A percentile compares a stretch with the other conserved stretches of the same genome.
Evolutionary conservation across 2,888 invertebrate genomes (phyloP).

Genomic region (Pasiphila rectangulata): DNA sequence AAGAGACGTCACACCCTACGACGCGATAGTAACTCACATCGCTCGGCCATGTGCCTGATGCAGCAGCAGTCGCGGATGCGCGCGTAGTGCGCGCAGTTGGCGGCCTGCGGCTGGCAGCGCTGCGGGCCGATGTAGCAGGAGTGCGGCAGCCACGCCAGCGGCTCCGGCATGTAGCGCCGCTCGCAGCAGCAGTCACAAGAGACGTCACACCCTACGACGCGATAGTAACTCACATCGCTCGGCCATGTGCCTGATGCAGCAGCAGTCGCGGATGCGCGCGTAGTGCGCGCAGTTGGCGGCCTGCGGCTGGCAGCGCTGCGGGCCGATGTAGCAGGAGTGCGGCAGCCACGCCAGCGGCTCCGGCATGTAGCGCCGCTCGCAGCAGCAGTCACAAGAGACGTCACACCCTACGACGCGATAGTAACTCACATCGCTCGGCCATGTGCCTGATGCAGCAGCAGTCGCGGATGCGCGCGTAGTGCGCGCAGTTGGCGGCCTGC

Average conservation of each 20-base stretch:
- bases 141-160: constrained; percentile 85
- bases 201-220: too few species aligned
- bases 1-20: too few species aligned
- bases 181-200: too few species aligned
- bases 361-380: constrained; percentile 61
- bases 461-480: constrained; percentile 81
- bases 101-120: constrained; percentile 81
- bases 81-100: constrained; percentile 83
- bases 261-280: constrained; percentile 82
- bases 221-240: constrained; percentile 83
- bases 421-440: constrained; percentile 82
- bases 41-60: constrained; percentile 77
- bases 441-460: constrained; percentile 84
- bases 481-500: constrained; percentile 82
- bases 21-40: too few species aligned
- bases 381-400: too few species aligned
- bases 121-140: constrained; percentile 83
- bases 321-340: constrained; percentile 84
- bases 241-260: constrained; percentile 82
- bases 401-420: too few species aligned
- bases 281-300: constrained; percentile 84
- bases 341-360: constrained; percentile 85
- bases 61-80: constrained; percentile 85
- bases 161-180: constrained; percentile 75
- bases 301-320: constrained; percentile 80